phyloP scores from a whole-genome alignment of 2,797 vertebrate species.

The Xenopus petersii region DNA sequence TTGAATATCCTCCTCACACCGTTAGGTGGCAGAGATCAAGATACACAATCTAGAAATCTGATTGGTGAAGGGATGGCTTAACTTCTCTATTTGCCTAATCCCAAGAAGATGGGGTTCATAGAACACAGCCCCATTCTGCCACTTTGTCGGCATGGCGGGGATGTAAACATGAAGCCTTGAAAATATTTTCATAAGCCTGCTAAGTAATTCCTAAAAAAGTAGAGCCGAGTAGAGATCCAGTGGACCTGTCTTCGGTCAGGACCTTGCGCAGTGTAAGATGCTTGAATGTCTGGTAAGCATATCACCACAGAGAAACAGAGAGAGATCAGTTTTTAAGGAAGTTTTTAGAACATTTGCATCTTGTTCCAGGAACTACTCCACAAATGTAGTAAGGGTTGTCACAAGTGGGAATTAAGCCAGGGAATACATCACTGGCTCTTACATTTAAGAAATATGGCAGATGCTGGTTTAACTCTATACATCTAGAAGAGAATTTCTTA shows the following conservation, averaged over 20 bases:
- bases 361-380: conserved; percentile 18
- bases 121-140: conserved; percentile 35
- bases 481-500: no score
- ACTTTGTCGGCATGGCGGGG: conserved; percentile 14
- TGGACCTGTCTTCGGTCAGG: conserved; percentile 25
- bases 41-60: conserved; percentile 15
- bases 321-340: conserved; percentile 38
- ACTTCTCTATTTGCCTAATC: conserved; percentile 5
- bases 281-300: conserved; percentile 38
- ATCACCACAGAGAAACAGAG: conserved; percentile 40
- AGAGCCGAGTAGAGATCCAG: conserved; percentile 1
- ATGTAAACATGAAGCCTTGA: conserved; percentile 19
- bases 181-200: background rate
- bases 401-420: conserved; percentile 28
- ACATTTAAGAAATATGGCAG: no score
- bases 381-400: conserved; percentile 33
- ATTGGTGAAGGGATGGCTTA: background rate
- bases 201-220: background rate
- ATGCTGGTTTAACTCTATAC: no score
- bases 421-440: background rate
- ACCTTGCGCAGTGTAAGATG: conserved; percentile 14
- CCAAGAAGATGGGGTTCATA: conserved; percentile 3
- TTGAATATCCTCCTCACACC: conserved; percentile 30
- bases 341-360: conserved; percentile 24
- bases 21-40: conserved; percentile 26